Percentiles rank a stretch among this genome's conserved stretches.
phyloP scores from a whole-genome alignment of 2,797 vertebrate genomes.

The Pteronotus mesoamericanus region DNA sequence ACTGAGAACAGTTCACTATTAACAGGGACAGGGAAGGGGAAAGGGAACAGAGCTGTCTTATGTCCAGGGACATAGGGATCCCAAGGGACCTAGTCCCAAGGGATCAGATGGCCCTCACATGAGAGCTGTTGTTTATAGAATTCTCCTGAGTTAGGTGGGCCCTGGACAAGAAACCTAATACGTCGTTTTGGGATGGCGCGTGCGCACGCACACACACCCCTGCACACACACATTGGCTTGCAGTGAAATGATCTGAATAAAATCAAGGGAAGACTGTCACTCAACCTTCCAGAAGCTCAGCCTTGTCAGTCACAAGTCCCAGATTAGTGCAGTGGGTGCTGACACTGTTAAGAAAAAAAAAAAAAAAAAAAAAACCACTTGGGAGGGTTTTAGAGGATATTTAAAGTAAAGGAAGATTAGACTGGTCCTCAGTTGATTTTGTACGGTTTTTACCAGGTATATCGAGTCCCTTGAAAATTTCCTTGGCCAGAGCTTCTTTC shows the following conservation, averaged over 20 bases:
- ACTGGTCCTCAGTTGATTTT: background rate
- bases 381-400: background rate
- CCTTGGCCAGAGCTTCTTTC: constrained; percentile 6
- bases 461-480: constrained; percentile 40
- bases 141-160: constrained; percentile 1
- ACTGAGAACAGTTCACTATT: constrained; percentile 15
- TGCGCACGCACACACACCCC: accelerated
- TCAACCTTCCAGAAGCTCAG: background rate
- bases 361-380: background rate
- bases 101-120: background rate
- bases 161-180: background rate
- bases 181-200: background rate
- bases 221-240: background rate
- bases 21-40: background rate
- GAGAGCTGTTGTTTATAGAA: background rate
- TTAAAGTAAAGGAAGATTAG: background rate
- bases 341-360: background rate
- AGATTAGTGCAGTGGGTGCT: background rate
- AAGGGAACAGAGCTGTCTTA: background rate
- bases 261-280: background rate
- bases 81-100: background rate
- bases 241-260: constrained; percentile 9
- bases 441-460: background rate
- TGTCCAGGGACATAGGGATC: background rate
- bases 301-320: background rate